These are phyloP conservation scores for Sorex maritimensis DNA, from an alignment of 2,797 vertebrate genomes.

Conservation along the genomic window DNA sequence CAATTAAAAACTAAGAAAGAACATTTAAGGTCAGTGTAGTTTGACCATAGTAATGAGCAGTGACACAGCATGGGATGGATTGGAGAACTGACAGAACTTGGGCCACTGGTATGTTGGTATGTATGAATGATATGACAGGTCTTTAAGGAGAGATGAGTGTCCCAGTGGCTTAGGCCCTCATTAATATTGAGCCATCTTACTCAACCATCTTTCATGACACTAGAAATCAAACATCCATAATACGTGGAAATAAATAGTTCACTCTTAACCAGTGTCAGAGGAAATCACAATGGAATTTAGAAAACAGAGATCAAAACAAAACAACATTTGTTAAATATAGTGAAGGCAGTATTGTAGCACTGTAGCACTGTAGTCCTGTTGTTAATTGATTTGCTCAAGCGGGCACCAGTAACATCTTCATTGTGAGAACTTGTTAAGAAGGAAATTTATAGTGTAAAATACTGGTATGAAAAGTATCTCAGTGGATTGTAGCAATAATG, in stretches of 20 bases:
- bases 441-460: conserved; percentile 6
- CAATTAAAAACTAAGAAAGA: background rate
- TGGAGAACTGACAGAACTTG: background rate
- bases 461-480: background rate
- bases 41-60: background rate
- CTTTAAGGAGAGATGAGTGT: background rate
- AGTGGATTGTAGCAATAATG: background rate
- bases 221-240: conserved; percentile 22
- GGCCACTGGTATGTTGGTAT: background rate
- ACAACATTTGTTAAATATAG: background rate
- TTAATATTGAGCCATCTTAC: background rate
- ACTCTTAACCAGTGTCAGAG: background rate
- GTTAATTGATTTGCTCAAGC: no score
- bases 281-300: conserved; percentile 11
- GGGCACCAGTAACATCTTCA: no score
- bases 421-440: no score
- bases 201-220: background rate
- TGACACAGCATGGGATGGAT: background rate
- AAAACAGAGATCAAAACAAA: conserved; percentile 29
- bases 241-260: conserved; percentile 23
- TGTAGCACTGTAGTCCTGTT: no score
- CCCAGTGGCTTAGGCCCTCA: background rate
- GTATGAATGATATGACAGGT: background rate
- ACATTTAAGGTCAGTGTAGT: background rate
- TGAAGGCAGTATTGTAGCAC: background rate